These are phyloP conservation scores for Pluvianellus socialis DNA, from an alignment of 2,113 vertebrate genomes.

Conservation along the genomic window DNA sequence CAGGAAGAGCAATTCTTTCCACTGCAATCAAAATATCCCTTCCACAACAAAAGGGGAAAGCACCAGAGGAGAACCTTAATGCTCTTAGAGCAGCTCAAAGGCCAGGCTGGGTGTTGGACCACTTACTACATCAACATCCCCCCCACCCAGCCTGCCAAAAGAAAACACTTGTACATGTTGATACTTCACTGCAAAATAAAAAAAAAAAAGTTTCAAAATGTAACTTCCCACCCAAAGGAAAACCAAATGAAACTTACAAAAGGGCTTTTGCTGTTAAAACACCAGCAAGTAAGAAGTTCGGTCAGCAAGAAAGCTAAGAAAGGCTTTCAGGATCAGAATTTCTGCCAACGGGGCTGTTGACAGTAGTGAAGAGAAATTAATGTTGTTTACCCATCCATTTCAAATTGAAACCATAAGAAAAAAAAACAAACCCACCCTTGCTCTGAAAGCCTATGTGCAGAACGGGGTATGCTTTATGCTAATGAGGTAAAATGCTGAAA, in stretches of 20 bases:
- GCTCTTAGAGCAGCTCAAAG: neutral
- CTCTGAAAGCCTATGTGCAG: neutral
- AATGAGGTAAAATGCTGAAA: neutral
- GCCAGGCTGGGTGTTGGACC: neutral
- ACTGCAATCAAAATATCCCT: neutral
- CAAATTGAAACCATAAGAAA: neutral
- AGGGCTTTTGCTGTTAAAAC: neutral
- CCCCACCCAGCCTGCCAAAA: neutral
- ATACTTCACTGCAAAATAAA: neutral
- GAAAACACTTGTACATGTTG: neutral
- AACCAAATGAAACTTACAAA: neutral
- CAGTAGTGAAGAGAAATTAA: neutral
- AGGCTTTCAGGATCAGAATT: neutral
- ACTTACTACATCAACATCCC: neutral
- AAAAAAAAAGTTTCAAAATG: neutral
- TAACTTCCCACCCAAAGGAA: neutral
- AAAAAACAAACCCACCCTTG: rapidly evolving
- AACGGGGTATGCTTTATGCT: neutral
- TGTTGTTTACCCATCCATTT: neutral
- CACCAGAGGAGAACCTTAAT: neutral
- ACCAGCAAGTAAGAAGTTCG: neutral
- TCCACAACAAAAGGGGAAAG: neutral
- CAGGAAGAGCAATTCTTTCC: neutral
- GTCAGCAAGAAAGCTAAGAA: neutral
- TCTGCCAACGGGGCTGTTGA: neutral